Evolutionary conservation across 1,140 invertebrate species (phyloP), one percentile per base, ranked within the genome.

Genomic region (Acromyrmex echinatior): DNA sequence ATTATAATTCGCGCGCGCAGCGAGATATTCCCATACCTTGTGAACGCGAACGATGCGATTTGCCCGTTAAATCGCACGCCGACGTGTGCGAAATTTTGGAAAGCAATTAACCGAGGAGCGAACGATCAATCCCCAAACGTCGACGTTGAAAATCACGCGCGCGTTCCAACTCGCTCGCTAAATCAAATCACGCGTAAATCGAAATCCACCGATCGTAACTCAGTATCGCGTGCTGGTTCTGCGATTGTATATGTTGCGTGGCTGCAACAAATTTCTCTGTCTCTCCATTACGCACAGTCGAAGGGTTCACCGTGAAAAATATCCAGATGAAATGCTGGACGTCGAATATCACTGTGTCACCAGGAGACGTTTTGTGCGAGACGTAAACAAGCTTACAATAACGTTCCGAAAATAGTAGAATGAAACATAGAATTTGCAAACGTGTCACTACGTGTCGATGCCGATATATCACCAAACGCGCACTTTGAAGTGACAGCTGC

Each of bases 121-220:
- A 16, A 51, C 70, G 56, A 28, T 84, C 80, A 84, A 84, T 84
- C 25, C 35, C 35, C 80, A 35, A 39, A 82, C 7, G 6, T 39
- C 35, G 60, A 60, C 58, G 35, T 68, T n/a, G 62, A 56, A 68
- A 81, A 86, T 65, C 63, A 53, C 49, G 60, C 60, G 62, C 49
- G 39, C 18, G 66, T 25, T 70, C 7, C 70, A 31, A 25, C 76
- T 25, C 79, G 51, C 76, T 25, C 51, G 39, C 53, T 65, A 86
- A 86, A 86, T 86, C 76, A 74, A 82, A 74, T 82, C 79, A 60
- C 68, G 53, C 68, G 53, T 62, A 82, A 82, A 82, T 82, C 79
- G 80, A 84, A 74, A 84, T 62, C 39, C 70, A 7, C 28, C 28
- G 80, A 74, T 84, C 80, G 70, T 84, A 84, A 63, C 80, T 84